Conservation (phyloP, 2,797 vertebrate species). For the Petrocephalus sullivani region DNA sequence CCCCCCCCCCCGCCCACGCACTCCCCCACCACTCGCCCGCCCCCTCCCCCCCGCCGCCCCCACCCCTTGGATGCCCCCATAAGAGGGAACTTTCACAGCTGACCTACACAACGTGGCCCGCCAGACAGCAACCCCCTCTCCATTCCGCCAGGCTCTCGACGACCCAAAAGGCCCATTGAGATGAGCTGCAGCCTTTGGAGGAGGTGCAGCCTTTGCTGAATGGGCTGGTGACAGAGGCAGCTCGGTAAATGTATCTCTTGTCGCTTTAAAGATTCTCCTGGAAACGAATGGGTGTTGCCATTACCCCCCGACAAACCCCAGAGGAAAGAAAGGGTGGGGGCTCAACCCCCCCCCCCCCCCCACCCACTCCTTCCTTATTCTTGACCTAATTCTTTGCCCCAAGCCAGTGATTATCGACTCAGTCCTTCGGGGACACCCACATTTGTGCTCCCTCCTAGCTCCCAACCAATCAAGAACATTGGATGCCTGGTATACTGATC, state of each 20-base stretch:
- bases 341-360: background rate
- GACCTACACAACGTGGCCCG: constrained; percentile 25
- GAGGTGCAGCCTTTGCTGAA: constrained; percentile 1
- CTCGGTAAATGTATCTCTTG: constrained; percentile 13
- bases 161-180: background rate
- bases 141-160: background rate
- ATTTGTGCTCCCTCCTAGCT: background rate
- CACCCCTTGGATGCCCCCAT: too few species aligned
- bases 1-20: too few species aligned
- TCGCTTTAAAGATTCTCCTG: constrained; percentile 32
- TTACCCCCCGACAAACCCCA: constrained; percentile 44
- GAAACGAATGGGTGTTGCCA: constrained; percentile 37
- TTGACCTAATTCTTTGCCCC: background rate
- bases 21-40: too few species aligned
- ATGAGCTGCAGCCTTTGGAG: background rate
- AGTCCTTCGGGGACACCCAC: background rate
- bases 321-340: background rate
- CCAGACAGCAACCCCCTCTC: background rate
- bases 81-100: constrained; percentile 37
- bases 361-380: background rate
- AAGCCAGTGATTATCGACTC: background rate
- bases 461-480: background rate
- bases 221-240: constrained; percentile 14
- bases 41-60: too few species aligned
- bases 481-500: too few species aligned